A percentile compares a stretch with the other conserved stretches of the same genome.
phyloP scores from a whole-genome alignment of 2,113 vertebrate genomes.

The Azemiops feae region DNA sequence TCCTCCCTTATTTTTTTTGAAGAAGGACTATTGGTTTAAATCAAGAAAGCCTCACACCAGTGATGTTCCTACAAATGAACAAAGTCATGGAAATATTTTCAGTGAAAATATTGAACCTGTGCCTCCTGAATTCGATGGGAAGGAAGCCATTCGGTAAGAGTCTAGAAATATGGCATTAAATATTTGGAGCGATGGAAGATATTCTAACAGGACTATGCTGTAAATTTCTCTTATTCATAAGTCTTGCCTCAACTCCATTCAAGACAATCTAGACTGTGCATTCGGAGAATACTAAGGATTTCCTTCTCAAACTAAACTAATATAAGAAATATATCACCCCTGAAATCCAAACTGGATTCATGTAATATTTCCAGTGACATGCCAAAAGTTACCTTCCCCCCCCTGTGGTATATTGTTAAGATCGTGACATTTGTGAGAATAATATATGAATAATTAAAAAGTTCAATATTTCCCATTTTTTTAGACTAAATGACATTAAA shows the following conservation, averaged over 20 bases:
- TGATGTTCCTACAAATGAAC: constrained; percentile 57
- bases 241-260: not conserved
- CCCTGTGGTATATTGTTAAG: not conserved
- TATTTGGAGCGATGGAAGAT: too few species aligned
- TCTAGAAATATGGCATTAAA: fast-evolving
- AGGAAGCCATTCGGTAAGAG: constrained; percentile 86
- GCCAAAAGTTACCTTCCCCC: too few species aligned
- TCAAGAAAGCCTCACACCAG: constrained; percentile 27
- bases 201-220: not conserved
- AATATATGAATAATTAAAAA: not conserved
- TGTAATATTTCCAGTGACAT: too few species aligned
- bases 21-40: constrained; percentile 79
- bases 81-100: constrained; percentile 45
- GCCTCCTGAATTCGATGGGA: constrained; percentile 81
- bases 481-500: constrained; percentile 80
- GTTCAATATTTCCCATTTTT: constrained; percentile 14
- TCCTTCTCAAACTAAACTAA: too few species aligned
- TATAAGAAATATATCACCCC: too few species aligned
- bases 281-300: not conserved
- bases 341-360: too few species aligned
- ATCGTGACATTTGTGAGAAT: not conserved
- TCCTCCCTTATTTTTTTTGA: constrained; percentile 80
- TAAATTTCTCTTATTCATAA: fast-evolving
- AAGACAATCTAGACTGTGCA: too few species aligned
- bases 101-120: constrained; percentile 72